These are phyloP conservation scores for Brachylomia viminalis DNA, from an alignment of 2,888 invertebrate species.

Conservation along the genomic window DNA sequence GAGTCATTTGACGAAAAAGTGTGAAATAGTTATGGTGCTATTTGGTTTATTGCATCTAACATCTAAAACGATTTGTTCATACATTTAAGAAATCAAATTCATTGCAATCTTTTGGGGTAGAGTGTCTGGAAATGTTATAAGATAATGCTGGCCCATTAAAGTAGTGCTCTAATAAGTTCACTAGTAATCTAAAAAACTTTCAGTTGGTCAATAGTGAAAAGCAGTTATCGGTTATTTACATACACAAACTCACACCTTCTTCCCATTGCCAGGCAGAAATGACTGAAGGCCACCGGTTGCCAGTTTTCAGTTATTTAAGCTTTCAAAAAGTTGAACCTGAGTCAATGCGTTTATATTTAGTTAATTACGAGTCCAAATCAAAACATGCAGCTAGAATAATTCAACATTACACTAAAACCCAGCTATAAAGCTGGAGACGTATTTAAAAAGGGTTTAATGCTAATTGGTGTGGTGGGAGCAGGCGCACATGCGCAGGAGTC, in stretches of 20 bases:
- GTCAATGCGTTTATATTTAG: background rate
- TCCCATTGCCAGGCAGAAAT: no score
- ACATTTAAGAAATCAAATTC: background rate
- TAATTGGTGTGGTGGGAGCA: slow-evolving; percentile 82
- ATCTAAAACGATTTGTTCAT: background rate
- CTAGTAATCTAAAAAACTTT: background rate
- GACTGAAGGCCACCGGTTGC: no score
- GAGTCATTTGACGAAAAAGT: background rate
- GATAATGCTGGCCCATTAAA: background rate
- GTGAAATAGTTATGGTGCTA: no score
- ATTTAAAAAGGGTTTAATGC: slow-evolving; percentile 77
- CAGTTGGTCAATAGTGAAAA: background rate
- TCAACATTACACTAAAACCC: slow-evolving; percentile 55
- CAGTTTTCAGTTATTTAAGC: background rate
- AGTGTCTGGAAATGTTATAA: background rate
- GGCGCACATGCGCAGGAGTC: slow-evolving; percentile 81
- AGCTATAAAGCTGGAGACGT: slow-evolving; percentile 59
- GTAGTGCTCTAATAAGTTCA: no score
- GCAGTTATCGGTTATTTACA: background rate
- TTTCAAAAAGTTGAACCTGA: background rate
- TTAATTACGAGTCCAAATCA: slow-evolving; percentile 26
- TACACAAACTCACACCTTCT: no score
- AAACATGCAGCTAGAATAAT: slow-evolving; percentile 53
- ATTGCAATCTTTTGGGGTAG: background rate
- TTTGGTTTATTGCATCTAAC: background rate